Conservation (phyloP, 2,797 vertebrate genomes). For the Muraenolepis orangiensis region DNA sequence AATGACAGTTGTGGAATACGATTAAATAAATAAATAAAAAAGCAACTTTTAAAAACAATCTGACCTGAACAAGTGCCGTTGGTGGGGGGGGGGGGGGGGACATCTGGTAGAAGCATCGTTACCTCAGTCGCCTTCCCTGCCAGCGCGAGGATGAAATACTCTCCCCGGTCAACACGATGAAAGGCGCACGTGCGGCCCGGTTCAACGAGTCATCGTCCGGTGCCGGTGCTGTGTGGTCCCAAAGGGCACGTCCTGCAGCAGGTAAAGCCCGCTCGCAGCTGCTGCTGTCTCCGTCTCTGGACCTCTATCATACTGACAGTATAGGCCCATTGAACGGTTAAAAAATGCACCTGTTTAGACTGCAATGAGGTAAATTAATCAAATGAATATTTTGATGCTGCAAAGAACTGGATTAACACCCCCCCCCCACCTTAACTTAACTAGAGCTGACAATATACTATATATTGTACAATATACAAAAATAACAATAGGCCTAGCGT, state of each 20-base stretch:
- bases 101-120: constrained; percentile 34
- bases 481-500: no score
- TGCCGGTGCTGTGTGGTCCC: not conserved
- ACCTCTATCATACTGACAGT: not conserved
- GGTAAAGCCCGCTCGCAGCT: not conserved
- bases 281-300: not conserved
- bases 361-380: not conserved
- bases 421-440: no score
- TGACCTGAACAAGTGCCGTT: constrained; percentile 18
- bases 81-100: no score
- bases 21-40: not conserved
- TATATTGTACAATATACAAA: no score
- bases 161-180: constrained; percentile 44
- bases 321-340: not conserved
- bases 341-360: not conserved
- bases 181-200: constrained; percentile 38
- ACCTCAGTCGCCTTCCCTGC: constrained; percentile 24
- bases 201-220: constrained; percentile 4
- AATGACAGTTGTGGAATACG: not conserved
- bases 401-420: no score
- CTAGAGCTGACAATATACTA: no score
- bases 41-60: not conserved
- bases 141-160: constrained; percentile 36
- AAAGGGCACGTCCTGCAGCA: not conserved
- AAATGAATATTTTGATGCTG: no score